These are phyloP conservation scores for Phorcus lineatus DNA, from an alignment of 2,888 invertebrate genomes.

Conservation along the genomic window DNA sequence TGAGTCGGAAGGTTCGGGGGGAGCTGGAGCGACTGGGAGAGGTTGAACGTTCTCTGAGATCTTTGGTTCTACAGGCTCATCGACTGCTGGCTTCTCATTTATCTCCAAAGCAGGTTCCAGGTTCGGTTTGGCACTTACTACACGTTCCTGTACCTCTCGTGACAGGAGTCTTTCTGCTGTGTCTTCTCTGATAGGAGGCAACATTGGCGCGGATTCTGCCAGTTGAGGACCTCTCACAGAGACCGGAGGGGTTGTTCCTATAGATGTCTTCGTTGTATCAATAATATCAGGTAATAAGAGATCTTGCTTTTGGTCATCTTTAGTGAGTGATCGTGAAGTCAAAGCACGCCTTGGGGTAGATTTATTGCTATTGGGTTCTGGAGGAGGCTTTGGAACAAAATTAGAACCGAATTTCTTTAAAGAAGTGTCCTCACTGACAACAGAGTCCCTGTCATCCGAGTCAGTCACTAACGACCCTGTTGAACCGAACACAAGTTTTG, in stretches of 20 bases:
- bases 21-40: neutral
- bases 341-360: neutral
- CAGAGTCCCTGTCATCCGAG: neutral
- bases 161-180: constrained; percentile 4
- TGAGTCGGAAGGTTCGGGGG: neutral
- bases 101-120: neutral
- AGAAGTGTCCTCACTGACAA: neutral
- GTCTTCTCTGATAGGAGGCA: constrained; percentile 25
- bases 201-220: neutral
- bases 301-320: neutral
- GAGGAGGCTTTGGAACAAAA: constrained; percentile 4
- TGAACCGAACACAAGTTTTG: constrained; percentile 1
- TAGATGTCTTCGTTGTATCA: neutral
- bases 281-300: neutral
- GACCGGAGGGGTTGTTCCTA: neutral
- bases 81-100: neutral
- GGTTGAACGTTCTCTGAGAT: neutral
- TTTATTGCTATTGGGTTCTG: neutral
- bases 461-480: constrained; percentile 13
- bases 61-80: neutral
- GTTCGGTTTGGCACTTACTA: neutral
- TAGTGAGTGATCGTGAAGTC: neutral
- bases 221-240: neutral
- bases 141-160: neutral
- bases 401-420: neutral